Evolutionary conservation across 2,888 invertebrate species (phyloP), one percentile per base, ranked within the genome.

Genomic region (Mechanitis messenoides): DNA sequence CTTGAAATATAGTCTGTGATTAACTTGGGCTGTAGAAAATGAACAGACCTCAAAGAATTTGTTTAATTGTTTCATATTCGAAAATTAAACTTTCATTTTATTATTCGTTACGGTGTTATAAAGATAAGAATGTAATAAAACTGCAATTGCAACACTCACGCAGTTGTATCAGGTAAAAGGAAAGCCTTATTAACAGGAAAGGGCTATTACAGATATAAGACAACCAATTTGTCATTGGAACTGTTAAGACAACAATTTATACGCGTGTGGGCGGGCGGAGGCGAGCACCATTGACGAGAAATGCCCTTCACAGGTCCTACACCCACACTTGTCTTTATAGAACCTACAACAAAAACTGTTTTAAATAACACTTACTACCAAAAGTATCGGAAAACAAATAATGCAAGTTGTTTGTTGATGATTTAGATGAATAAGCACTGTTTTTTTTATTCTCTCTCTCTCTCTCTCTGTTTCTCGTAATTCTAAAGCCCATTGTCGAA

Each of bases 201-300:
- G 73, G 75, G 74, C 72, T 78, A 76, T 76, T 76, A 73, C 69
- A 70, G 70, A 70, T 72, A 73, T 72, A 73, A 76, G 73, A 78
- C 68, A 71, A 76, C 79, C 78, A 83, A 87, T 87, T 87, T 87
- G 86, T 86, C 81, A 77, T 72, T 65, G 69, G 76, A 83, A 84
- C 87, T 82, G 87, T 87, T 87, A 87, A 74, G 74, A 73, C 77
- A 76, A 81, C 77, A 79, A 84, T 86, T 87, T 87, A 87, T 78
- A 76, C 73, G 71, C 70, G 73, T 67, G 89, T 87, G 74, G 87
- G 89, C 83, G 86, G 85, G 81, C 81, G 81, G 73, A 68, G 70
- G 74, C 76, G 75, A 69, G 64, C 68, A 67, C 79, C 81, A 85
- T 84, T 87, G 77, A 81, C 78, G 74, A 83, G 81, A 80, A 79